Evolutionary conservation across 2,113 vertebrate species (phyloP), one percentile per base, ranked within the genome.

Genomic region (Gobiocypris rarus): DNA sequence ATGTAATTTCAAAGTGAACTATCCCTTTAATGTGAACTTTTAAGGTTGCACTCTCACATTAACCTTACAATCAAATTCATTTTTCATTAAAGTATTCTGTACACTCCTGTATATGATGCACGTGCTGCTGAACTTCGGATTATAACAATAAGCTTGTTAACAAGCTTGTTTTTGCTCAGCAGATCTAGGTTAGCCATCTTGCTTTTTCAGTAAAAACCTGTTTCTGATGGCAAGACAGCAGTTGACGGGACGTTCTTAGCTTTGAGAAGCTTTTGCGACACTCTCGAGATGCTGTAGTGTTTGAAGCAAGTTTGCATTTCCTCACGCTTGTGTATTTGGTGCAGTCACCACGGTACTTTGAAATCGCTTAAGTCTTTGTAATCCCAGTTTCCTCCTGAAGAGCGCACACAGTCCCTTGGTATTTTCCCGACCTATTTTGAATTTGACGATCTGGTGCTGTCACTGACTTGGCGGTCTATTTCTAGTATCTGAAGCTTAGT

Each of bases 221-320:
- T n/a, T 78, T 45, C 38, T 61, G 31, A 61, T 78, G 31, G 14
- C 38, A 45, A 59, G 56, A 61, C 34, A 2, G 76, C 50, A 5
- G 56, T 11, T 13, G 56, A 75, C 73, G 54, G 73, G 73, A 80
- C 65, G 9, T 80, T 80, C 59, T 26, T 61, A 10, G 41, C n/a
- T 0, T 14, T 19, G 77, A 63, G 75, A 24, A 77, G 19, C 11
- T 80, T 63, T 79, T 54, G 11, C 73, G 17, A 31, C 8, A 45
- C 71, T 6, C 75, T 9, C 28, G 10, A 61, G 56, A 61, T 34
- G 75, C 75, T 77, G 34, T 34, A 43, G 76, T 28, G n/a, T 78
- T 78, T 78, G 76, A 78, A 78, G 38, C 43, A 52, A 81, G 78
- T 81, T 67, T 52, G 78, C 78, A 19, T 67, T 81, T 67, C 26